phyloP scores from a whole-genome alignment of 2,113 vertebrate species.

The Ramphastos sulfuratus region DNA sequence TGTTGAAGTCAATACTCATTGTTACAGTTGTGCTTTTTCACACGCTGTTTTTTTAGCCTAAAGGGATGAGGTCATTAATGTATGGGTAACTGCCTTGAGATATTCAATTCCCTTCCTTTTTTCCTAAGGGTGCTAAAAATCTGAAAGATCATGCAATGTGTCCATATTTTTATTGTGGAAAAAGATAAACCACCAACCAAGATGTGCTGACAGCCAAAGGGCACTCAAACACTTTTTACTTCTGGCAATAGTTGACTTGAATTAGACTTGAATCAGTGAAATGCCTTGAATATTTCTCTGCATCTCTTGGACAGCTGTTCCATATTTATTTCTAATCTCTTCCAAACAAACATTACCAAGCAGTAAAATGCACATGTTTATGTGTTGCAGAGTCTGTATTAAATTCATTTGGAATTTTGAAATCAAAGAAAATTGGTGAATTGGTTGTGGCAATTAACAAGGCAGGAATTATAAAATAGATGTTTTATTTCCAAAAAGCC shows the following conservation, averaged over 20 bases:
- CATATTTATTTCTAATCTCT: slow-evolving; percentile 21
- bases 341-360: not conserved
- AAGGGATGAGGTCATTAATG: not conserved
- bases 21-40: not conserved
- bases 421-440: not conserved
- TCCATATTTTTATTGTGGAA: not conserved
- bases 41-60: not conserved
- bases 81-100: not conserved
- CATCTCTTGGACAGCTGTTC: not conserved
- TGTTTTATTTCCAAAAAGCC: too few species aligned
- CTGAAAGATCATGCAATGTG: not conserved
- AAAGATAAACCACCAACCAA: not conserved
- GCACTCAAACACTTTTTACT: not conserved
- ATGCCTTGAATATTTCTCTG: not conserved
- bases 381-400: not conserved
- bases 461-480: too few species aligned
- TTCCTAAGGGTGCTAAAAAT: not conserved
- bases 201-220: not conserved
- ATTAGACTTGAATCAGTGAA: slow-evolving; percentile 6
- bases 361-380: not conserved
- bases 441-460: too few species aligned
- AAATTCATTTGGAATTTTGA: not conserved
- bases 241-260: not conserved
- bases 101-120: not conserved
- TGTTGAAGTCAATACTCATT: not conserved